These are phyloP conservation scores for Limnephilus rhombicus DNA, from an alignment of 2,888 invertebrate genomes.

Conservation along the genomic window DNA sequence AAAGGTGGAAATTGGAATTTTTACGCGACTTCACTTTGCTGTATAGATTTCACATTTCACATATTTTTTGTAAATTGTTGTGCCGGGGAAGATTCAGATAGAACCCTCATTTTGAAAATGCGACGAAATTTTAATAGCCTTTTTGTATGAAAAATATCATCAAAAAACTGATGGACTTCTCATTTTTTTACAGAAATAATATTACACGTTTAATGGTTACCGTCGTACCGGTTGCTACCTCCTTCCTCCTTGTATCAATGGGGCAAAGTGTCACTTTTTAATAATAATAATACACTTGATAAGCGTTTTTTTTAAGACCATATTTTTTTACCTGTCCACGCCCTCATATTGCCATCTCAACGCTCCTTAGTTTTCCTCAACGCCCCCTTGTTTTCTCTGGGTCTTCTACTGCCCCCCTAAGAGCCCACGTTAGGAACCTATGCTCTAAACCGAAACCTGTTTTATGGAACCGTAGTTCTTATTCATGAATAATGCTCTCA, in stretches of 20 bases:
- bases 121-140: neutral
- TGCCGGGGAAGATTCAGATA: neutral
- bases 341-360: no score
- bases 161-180: neutral
- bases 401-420: no score
- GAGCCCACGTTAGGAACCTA: no score
- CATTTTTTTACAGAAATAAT: neutral
- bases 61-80: conserved; percentile 21
- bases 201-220: neutral
- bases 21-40: conserved; percentile 20
- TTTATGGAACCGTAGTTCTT: neutral
- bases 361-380: no score
- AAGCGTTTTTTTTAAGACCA: no score
- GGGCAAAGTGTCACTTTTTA: no score
- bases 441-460: neutral
- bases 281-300: no score
- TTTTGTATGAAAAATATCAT: neutral
- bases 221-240: no score
- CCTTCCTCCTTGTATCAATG: no score
- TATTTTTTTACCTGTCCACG: no score
- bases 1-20: conserved; percentile 36
- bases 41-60: conserved; percentile 36
- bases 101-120: neutral
- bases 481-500: neutral
- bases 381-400: no score